Base-by-base conservation (phyloP, 2,888 invertebrate species). In the Melanargia galathea region DNA sequence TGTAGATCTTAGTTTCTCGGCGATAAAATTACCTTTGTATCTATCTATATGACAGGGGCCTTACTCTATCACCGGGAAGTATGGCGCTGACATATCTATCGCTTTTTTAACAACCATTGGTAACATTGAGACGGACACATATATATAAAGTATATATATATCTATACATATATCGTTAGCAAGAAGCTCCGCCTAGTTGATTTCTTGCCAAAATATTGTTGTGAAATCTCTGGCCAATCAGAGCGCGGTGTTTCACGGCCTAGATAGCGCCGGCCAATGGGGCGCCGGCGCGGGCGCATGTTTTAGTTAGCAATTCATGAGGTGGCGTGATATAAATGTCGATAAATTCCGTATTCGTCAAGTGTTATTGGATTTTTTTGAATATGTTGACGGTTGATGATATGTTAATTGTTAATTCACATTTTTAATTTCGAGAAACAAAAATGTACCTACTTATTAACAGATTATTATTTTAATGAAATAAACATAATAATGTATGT, bases 261-360 rank as follows among this genome's bases (percentile, higher is more conserved):
- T 76, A 77, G 77, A 76, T 76, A 67, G 51, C 54, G 63, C 57
- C 67, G 48, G 60, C 89, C 87, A 89, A 89, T 88, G 51, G 69
- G 66, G 64, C 7, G 55, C 65, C 69, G 83, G 87, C 88, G 82
- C 84, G 79, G 82, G 87, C 87, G 90, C 89, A 87, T 71, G 68
- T 69, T 70, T 80, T 81, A 72, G 79, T 83, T 86, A 83, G 86
- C 81, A 83, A 81, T 83, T 86, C 86, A 86, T 85, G 82, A 81
- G 80, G 72, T 75, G 68, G 75, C 80, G 43, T 20, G 46, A 30
- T 45, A 46, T 10, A 84, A 86, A 83, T 83, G 77, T 78, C 80
- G 80, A 83, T 84, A 83, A 79, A 76, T 82, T 83, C 33, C 43
- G 61, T 62, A 59, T 46, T 57, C 57, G 24, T 40, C 40, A 55